These are phyloP conservation scores for Hippotragus niger DNA, from an alignment of 2,113 vertebrate genomes.

Conservation along the genomic window DNA sequence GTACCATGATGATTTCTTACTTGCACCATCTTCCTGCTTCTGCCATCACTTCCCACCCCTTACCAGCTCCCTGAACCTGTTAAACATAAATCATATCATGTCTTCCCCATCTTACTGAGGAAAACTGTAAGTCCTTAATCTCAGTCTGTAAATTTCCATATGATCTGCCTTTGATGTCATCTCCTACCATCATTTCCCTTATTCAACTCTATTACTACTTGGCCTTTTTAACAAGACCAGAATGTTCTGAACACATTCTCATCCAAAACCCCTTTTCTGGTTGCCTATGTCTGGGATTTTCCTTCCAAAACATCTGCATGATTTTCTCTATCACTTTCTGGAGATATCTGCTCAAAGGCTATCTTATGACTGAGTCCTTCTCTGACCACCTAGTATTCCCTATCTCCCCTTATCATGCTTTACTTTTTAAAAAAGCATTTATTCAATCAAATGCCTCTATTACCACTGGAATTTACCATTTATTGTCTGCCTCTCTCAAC, in stretches of 20 bases:
- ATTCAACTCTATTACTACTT: not conserved
- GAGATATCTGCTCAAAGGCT: not conserved
- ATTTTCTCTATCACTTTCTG: not conserved
- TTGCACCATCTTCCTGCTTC: not conserved
- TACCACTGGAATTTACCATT: not conserved
- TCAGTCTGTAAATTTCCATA: not conserved
- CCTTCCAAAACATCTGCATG: not conserved
- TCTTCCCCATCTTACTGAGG: not conserved
- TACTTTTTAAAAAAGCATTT: not conserved
- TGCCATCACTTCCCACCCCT: not conserved
- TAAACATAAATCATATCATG: not conserved
- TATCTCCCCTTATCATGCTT: not conserved
- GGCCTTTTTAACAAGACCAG: not conserved
- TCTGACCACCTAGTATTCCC: not conserved
- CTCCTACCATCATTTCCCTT: not conserved
- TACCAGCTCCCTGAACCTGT: not conserved
- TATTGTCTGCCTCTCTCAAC: not conserved
- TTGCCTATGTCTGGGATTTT: not conserved
- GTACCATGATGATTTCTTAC: not conserved
- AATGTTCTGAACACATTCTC: not conserved
- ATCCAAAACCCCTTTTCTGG: not conserved
- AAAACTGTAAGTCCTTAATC: not conserved
- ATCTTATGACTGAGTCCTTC: not conserved
- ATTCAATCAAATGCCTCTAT: not conserved
- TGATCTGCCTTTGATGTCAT: not conserved